Evolutionary conservation across 2,888 invertebrate species (phyloP).

Genomic region (Catocala fraxini): DNA sequence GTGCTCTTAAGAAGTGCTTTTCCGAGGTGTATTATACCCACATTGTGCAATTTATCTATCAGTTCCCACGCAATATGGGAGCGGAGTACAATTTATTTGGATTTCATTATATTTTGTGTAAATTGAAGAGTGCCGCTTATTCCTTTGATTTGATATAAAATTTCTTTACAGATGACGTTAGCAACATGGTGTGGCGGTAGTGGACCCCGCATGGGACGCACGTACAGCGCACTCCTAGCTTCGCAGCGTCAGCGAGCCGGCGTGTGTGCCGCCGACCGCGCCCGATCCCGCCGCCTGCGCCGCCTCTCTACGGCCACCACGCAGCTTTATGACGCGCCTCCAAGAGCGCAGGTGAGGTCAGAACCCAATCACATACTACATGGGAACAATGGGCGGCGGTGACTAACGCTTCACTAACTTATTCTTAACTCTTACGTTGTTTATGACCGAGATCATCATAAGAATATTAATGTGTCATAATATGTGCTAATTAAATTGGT

Average conservation of each 20-base stretch:
- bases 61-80: no score
- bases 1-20: no score
- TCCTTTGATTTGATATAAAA: no score
- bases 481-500: no score
- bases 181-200: constrained; percentile 77
- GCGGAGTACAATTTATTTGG: no score
- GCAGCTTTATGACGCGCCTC: constrained; percentile 76
- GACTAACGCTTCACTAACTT: constrained; percentile 36
- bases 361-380: constrained; percentile 54
- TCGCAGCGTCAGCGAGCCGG: constrained; percentile 63
- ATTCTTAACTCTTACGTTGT: no score
- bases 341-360: constrained; percentile 85
- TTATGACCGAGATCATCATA: no score
- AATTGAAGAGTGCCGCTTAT: no score
- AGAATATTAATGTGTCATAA: no score
- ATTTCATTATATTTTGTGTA: no score
- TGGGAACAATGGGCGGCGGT: constrained; percentile 47
- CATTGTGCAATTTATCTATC: no score
- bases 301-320: constrained; percentile 78
- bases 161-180: constrained; percentile 69
- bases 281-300: constrained; percentile 65
- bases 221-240: constrained; percentile 65
- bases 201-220: constrained; percentile 68
- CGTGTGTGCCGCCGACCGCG: constrained; percentile 57
- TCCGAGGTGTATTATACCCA: no score